phyloP scores from a whole-genome alignment of 2,888 invertebrate species.

The Heliothis peltigera region DNA sequence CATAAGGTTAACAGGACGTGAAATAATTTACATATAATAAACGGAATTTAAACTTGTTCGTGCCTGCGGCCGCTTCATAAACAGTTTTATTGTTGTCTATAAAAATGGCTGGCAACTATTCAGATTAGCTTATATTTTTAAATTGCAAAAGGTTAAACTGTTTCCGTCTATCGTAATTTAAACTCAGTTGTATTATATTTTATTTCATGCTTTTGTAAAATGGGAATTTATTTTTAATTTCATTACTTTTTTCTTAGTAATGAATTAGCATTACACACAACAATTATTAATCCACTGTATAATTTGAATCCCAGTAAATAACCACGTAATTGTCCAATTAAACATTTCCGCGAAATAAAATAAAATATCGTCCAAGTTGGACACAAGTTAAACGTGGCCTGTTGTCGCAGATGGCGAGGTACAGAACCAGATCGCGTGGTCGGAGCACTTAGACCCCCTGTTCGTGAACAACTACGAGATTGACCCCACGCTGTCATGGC shows the following conservation, averaged over 20 bases:
- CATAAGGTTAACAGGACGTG: conserved; percentile 61
- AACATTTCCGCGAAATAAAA: conserved; percentile 30
- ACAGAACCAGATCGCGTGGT: conserved; percentile 98
- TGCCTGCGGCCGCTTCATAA: conserved; percentile 30
- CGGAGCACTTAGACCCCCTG: conserved; percentile 96
- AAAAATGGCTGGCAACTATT: conserved; percentile 40
- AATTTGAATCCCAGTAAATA: neutral
- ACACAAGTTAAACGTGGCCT: conserved; percentile 24
- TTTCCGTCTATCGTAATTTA: conserved; percentile 28
- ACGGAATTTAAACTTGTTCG: conserved; percentile 46
- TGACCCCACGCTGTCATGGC: conserved; percentile 98
- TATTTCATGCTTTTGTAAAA: conserved; percentile 14
- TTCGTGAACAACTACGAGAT: conserved; percentile 97
- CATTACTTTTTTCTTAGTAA: too few relatives aligned
- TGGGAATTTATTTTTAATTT: neutral
- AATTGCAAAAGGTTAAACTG: conserved; percentile 29
- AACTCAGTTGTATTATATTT: conserved; percentile 22
- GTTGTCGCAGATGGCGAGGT: conserved; percentile 92
- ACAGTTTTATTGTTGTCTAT: conserved; percentile 42
- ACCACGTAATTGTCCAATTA: conserved; percentile 6
- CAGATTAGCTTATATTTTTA: conserved; percentile 44
- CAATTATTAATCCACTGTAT: neutral
- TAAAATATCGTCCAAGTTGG: conserved; percentile 28
- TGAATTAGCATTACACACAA: neutral
- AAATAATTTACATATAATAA: conserved; percentile 57